Evolutionary conservation across 2,113 vertebrate species (phyloP).

Genomic region (Phaethornis superciliosus): DNA sequence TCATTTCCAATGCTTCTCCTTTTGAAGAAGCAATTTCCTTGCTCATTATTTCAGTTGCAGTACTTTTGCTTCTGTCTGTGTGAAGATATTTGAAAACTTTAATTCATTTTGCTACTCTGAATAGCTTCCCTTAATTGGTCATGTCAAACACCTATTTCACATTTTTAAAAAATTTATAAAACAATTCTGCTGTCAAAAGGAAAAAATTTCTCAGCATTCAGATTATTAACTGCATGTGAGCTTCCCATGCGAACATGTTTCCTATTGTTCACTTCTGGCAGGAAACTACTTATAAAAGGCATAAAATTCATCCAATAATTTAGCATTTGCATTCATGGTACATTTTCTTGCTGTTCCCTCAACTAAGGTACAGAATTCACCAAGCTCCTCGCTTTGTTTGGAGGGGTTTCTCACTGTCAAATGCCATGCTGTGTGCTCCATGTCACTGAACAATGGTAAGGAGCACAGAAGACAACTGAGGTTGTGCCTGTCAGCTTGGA

Average conservation of each 20-base stretch:
- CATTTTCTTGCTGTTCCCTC: neutral
- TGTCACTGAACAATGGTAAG: neutral
- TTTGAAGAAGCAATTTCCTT: slow-evolving; percentile 27
- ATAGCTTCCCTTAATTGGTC: slow-evolving; percentile 59
- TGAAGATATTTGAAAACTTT: slow-evolving; percentile 60
- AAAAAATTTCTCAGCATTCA: slow-evolving; percentile 52
- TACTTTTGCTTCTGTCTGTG: slow-evolving; percentile 38
- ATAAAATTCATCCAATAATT: slow-evolving; percentile 44
- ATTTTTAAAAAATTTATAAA: slow-evolving; percentile 71
- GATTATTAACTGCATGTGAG: slow-evolving; percentile 56
- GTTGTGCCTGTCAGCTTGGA: neutral
- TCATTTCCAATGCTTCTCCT: slow-evolving; percentile 19
- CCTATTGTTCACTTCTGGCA: slow-evolving; percentile 26
- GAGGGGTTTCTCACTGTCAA: neutral
- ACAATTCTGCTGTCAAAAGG: slow-evolving; percentile 57
- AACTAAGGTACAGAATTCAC: slow-evolving; percentile 13
- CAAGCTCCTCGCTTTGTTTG: neutral
- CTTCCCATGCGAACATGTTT: slow-evolving; percentile 45
- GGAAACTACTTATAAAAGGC: slow-evolving; percentile 46
- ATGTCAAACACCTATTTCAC: slow-evolving; percentile 67
- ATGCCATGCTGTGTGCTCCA: neutral
- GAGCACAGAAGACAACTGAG: neutral
- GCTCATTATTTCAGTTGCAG: slow-evolving; percentile 41
- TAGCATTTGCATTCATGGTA: slow-evolving; percentile 14
- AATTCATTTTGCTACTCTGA: slow-evolving; percentile 65